phyloP scores from a whole-genome alignment of 2,888 invertebrate species.

The Tubulanus polymorphus region DNA sequence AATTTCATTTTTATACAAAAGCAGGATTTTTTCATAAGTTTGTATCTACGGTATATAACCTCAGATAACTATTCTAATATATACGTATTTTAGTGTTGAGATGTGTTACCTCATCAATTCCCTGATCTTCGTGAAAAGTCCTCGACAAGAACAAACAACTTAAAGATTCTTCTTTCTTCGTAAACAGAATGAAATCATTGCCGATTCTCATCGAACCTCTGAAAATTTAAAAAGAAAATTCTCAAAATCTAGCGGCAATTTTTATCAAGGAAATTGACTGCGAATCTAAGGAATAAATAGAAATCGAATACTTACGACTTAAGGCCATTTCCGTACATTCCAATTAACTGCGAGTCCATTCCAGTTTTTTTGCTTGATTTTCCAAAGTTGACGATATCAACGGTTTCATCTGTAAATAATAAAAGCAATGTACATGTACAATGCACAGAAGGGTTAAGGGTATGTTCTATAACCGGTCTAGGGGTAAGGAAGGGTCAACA shows the following conservation, averaged over 20 bases:
- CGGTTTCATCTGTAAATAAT: constrained; percentile 46
- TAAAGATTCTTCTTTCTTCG: constrained; percentile 51
- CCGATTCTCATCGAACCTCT: constrained; percentile 57
- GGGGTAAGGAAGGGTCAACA: no score
- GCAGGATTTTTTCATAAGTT: no score
- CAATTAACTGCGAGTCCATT: constrained; percentile 52
- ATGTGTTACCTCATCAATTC: constrained; percentile 49
- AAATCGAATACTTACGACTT: constrained; percentile 53
- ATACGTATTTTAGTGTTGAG: neutral
- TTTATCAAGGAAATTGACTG: neutral
- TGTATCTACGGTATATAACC: no score
- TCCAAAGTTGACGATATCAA: constrained; percentile 54
- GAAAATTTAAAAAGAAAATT: constrained; percentile 15
- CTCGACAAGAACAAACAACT: constrained; percentile 54
- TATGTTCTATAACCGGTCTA: no score
- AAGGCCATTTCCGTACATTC: constrained; percentile 57
- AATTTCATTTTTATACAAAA: no score
- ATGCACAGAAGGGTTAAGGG: no score
- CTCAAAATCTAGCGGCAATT: neutral
- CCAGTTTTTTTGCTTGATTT: constrained; percentile 48
- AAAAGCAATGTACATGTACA: no score
- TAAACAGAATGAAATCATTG: constrained; percentile 55
- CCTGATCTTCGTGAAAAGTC: constrained; percentile 54
- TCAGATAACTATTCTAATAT: neutral
- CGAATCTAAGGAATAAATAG: neutral